Evolutionary conservation across 2,888 invertebrate genomes (phyloP), one percentile per base, ranked within the genome.

Genomic region (Psylliodes chrysocephalus): DNA sequence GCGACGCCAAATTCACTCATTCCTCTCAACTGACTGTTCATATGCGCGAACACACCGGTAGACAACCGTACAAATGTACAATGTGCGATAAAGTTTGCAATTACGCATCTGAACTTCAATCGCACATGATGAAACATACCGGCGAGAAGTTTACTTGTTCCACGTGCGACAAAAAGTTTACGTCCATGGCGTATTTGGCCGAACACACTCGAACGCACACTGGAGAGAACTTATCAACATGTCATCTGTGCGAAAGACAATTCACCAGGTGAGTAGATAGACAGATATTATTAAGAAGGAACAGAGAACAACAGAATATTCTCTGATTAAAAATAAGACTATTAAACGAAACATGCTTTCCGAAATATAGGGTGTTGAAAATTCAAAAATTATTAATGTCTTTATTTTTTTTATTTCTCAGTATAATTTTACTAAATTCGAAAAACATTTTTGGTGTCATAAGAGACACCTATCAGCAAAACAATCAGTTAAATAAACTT

Each of bases 201-300:
- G 76, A 76, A 66, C 81, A 81, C 65, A 77, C 73, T 5, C 64
- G 79, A 18, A 78, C 78, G 3, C 78, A 80, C 63, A 75, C 79
- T 60, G 84, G 83, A n/a, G 82, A 83, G 63, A 81, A 81, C 61
- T 74, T 83, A 12, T 84, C 82, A 44, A 77, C 78, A 30, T 84
- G 84, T 70, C 74, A 76, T 17, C 71, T 79, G 7, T 83, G 83
- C 70, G 81, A 82, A 2, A 82, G 85, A 40, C 82, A 80, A 63
- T 87, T 87, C 74, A 83, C 85, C 0, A 84, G 86, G 44, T 83
- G 10, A 12, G 35, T 35, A 12, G 17, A 54, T n/a, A n/a, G n/a
- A n/a, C n/a, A n/a, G n/a, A n/a, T n/a, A n/a, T n/a, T n/a, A n/a
- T n/a, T n/a, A n/a, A n/a, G n/a, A n/a, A n/a, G n/a, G n/a, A n/a